Conservation (phyloP, 1,140 invertebrate species). For the Lepidostoma basale region DNA sequence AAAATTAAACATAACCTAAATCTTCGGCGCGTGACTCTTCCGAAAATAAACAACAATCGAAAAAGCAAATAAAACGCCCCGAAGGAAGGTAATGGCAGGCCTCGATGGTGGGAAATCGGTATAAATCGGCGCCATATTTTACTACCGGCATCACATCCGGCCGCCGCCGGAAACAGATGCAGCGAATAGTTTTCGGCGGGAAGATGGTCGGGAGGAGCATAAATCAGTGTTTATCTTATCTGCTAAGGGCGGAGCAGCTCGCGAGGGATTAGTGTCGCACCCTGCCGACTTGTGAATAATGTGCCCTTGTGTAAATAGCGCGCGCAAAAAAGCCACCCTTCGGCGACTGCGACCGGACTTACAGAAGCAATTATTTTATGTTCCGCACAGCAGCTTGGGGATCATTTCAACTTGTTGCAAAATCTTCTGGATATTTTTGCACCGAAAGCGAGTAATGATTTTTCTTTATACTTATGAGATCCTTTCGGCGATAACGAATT, state of each 20-base stretch:
- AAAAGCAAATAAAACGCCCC: slow-evolving; percentile 19
- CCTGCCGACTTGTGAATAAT: slow-evolving; percentile 25
- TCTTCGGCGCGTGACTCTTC: slow-evolving; percentile 12
- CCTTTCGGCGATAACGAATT: too few species aligned
- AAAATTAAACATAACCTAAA: background rate
- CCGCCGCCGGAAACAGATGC: slow-evolving; percentile 24
- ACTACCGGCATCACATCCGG: slow-evolving; percentile 10
- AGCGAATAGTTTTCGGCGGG: slow-evolving; percentile 28
- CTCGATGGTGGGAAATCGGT: slow-evolving; percentile 11
- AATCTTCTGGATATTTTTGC: too few species aligned
- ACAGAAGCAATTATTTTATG: background rate
- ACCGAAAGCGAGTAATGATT: too few species aligned
- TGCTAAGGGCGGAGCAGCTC: slow-evolving; percentile 3
- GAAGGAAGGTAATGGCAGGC: slow-evolving; percentile 15
- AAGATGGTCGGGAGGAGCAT: slow-evolving; percentile 12
- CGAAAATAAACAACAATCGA: slow-evolving; percentile 14
- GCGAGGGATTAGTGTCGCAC: slow-evolving; percentile 17
- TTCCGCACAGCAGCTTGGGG: background rate
- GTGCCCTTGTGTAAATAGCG: slow-evolving; percentile 28
- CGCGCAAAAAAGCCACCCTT: slow-evolving; percentile 20
- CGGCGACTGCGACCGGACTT: background rate
- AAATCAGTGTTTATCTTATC: slow-evolving; percentile 39
- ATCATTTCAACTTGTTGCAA: slow-evolving; percentile 7
- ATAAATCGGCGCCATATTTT: slow-evolving; percentile 26
- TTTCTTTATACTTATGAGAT: too few species aligned